These are phyloP conservation scores for Drosophila flavopinicola DNA, from an alignment of 2,888 invertebrate genomes.

Conservation along the genomic window DNA sequence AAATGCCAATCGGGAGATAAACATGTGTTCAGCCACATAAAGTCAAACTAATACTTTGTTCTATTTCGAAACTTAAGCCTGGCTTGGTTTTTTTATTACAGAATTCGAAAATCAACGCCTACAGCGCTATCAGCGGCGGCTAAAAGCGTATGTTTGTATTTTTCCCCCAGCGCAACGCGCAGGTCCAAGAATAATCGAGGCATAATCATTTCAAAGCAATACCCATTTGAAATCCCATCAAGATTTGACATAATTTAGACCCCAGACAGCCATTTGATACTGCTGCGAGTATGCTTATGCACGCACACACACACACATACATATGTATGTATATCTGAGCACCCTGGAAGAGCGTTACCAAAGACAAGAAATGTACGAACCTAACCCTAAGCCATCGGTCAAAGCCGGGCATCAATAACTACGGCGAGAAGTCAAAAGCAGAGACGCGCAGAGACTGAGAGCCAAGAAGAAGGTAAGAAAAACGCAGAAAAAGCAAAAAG, in stretches of 20 bases:
- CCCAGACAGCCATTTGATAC: constrained; percentile 57
- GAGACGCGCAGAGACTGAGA: constrained; percentile 37
- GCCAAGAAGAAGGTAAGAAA: constrained; percentile 43
- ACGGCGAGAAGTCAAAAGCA: constrained; percentile 30
- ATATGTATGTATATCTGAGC: constrained; percentile 11
- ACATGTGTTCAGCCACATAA: constrained; percentile 1
- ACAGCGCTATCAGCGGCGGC: constrained; percentile 2
- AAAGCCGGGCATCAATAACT: constrained; percentile 77
- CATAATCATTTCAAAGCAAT: constrained; percentile 54
- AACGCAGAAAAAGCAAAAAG: constrained; percentile 72
- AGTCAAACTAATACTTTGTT: not conserved
- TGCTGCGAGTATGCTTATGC: constrained; percentile 3
- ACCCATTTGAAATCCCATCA: constrained; percentile 71
- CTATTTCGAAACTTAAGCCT: constrained; percentile 22
- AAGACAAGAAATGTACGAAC: constrained; percentile 57
- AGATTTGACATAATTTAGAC: constrained; percentile 77
- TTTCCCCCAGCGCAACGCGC: not conserved
- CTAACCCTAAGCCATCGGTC: constrained; percentile 77
- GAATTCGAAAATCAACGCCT: constrained; percentile 5
- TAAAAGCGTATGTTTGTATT: not conserved
- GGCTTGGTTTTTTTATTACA: constrained; percentile 20
- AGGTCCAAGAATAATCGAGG: constrained; percentile 14
- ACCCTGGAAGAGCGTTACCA: constrained; percentile 24
- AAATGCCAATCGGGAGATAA: not conserved
- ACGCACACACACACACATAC: constrained; percentile 13